A percentile compares a stretch with the other conserved stretches of the same genome.
Evolutionary conservation across 2,888 invertebrate species (phyloP).

Genomic region (Chalcis sispes): DNA sequence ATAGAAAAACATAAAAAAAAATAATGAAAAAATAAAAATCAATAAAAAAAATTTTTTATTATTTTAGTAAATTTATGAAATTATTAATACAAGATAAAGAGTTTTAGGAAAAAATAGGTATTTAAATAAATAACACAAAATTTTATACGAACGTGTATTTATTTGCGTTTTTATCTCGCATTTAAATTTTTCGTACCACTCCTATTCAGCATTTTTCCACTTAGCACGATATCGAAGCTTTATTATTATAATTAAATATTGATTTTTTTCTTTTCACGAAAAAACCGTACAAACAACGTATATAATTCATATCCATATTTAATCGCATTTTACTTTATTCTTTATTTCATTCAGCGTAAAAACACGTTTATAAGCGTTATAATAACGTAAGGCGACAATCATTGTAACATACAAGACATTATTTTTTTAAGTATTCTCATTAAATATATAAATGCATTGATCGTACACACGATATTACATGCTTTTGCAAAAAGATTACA

Average conservation of each 20-base stretch:
- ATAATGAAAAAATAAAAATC: not conserved
- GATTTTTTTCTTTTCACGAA: conserved; percentile 55
- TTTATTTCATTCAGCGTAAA: conserved; percentile 63
- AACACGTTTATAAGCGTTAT: conserved; percentile 65
- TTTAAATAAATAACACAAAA: conserved; percentile 26
- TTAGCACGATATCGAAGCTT: conserved; percentile 68
- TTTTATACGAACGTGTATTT: conserved; percentile 66
- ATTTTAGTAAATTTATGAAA: not conserved
- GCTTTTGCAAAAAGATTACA: conserved; percentile 75
- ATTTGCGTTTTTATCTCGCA: conserved; percentile 61
- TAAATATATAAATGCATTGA: conserved; percentile 50
- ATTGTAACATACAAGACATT: conserved; percentile 65
- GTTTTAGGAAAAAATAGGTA: not conserved
- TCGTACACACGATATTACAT: conserved; percentile 62
- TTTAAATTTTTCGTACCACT: conserved; percentile 58
- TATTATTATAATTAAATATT: conserved; percentile 46
- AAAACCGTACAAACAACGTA: conserved; percentile 67
- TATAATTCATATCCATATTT: conserved; percentile 57
- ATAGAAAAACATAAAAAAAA: not conserved
- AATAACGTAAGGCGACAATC: conserved; percentile 67
- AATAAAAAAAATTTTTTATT: not conserved
- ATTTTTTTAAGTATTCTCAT: conserved; percentile 20
- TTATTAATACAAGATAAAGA: not conserved
- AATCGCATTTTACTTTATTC: conserved; percentile 61
- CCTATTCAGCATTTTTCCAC: conserved; percentile 58